Percentiles rank a stretch among this genome's conserved stretches.
phyloP scores from a whole-genome alignment of 2,113 vertebrate genomes.

The Alligator mississippiensis region DNA sequence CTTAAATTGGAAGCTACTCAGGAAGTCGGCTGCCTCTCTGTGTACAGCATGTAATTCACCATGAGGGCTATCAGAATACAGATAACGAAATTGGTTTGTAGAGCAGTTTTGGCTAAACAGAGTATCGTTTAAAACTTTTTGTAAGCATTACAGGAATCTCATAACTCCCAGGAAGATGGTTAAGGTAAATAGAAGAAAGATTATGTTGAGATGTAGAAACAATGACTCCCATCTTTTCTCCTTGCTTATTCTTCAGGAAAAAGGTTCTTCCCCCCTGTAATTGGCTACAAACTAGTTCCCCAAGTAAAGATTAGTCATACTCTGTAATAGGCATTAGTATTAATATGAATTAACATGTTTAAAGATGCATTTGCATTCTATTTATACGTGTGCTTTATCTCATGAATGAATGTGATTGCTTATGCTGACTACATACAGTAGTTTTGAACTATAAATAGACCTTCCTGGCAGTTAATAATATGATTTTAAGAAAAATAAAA shows the following conservation, averaged over 20 bases:
- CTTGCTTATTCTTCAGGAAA: background rate
- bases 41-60: background rate
- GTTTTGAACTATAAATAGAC: background rate
- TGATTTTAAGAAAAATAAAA: background rate
- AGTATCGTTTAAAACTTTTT: background rate
- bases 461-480: background rate
- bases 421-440: background rate
- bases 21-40: background rate
- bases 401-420: background rate
- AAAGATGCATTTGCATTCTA: background rate
- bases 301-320: background rate
- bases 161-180: background rate
- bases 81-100: background rate
- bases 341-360: background rate
- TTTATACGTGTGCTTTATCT: background rate
- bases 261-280: background rate
- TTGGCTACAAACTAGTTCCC: background rate
- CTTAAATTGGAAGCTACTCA: background rate
- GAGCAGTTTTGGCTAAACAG: background rate
- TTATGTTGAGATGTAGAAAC: background rate
- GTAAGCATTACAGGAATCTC: background rate
- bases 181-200: constrained; percentile 4
- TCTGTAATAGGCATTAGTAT: background rate
- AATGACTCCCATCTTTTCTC: background rate
- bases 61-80: background rate